Evolutionary conservation across 2,888 invertebrate species (phyloP).

Genomic region (Leptinotarsa juncta): DNA sequence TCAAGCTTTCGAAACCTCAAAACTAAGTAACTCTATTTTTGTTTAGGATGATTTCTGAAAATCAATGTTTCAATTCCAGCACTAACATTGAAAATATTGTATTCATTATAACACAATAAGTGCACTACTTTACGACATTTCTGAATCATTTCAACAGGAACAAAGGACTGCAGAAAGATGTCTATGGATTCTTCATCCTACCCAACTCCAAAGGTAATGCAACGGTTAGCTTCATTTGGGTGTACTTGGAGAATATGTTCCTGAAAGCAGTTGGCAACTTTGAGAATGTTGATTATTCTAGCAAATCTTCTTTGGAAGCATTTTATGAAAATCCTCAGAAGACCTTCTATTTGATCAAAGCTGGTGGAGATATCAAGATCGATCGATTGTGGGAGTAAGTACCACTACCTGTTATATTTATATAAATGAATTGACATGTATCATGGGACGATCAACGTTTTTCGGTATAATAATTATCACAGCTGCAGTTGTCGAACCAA

Average conservation of each 20-base stretch:
- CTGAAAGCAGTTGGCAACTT: slow-evolving; percentile 66
- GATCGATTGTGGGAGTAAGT: slow-evolving; percentile 70
- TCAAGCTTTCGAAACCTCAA: no score
- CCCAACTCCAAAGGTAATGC: slow-evolving; percentile 65
- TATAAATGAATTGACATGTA: no score
- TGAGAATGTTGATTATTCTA: slow-evolving; percentile 60
- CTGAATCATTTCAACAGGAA: not conserved
- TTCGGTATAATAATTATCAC: no score
- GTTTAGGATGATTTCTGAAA: no score
- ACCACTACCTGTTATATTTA: not conserved
- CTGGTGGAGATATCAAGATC: slow-evolving; percentile 70
- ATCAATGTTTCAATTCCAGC: no score
- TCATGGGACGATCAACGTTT: no score
- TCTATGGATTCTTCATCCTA: slow-evolving; percentile 62
- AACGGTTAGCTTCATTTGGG: slow-evolving; percentile 68
- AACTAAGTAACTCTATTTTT: no score
- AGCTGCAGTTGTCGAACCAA: no score
- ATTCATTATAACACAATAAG: no score
- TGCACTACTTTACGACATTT: no score
- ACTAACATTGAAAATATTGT: no score
- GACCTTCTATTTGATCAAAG: slow-evolving; percentile 66
- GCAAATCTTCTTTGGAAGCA: slow-evolving; percentile 65
- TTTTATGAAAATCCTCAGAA: slow-evolving; percentile 70
- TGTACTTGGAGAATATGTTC: slow-evolving; percentile 68
- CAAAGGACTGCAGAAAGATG: slow-evolving; percentile 32